phyloP scores from a whole-genome alignment of 2,113 vertebrate species.

The Pachyramphus minor region DNA sequence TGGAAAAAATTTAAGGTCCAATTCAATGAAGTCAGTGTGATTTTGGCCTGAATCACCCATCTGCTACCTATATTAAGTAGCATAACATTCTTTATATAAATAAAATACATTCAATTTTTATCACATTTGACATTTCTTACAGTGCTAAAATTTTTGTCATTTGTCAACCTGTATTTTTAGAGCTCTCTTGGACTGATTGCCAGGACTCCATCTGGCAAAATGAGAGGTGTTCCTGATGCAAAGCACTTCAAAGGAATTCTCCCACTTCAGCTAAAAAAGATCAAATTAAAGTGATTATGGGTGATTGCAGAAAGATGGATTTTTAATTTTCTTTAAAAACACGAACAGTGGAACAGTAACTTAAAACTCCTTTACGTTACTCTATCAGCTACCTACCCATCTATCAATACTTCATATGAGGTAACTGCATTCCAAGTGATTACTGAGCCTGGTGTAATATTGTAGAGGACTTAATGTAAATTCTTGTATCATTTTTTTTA shows the following conservation, averaged over 20 bases:
- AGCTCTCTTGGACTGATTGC: slow-evolving; percentile 12
- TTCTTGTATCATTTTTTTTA: neutral
- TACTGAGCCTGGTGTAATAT: neutral
- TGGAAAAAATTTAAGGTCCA: slow-evolving; percentile 37
- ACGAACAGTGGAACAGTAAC: neutral
- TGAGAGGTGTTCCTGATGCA: slow-evolving; percentile 1
- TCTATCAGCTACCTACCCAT: neutral
- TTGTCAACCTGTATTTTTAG: slow-evolving; percentile 17
- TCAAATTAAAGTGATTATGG: neutral
- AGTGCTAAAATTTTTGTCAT: neutral
- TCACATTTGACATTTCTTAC: neutral
- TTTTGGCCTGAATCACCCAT: neutral
- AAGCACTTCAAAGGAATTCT: neutral
- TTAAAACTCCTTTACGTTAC: neutral
- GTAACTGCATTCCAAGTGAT: neutral
- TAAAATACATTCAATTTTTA: slow-evolving; percentile 1
- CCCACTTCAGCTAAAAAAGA: neutral
- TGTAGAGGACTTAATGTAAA: neutral
- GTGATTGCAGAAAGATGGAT: neutral
- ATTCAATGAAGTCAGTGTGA: slow-evolving; percentile 30
- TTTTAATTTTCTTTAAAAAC: neutral
- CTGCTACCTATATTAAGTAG: slow-evolving; percentile 27
- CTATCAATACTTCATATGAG: neutral
- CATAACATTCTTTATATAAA: neutral
- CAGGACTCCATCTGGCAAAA: slow-evolving; percentile 44